These are phyloP conservation scores for Cherax destructor DNA, from an alignment of 1,140 invertebrate genomes.

Conservation along the genomic window DNA sequence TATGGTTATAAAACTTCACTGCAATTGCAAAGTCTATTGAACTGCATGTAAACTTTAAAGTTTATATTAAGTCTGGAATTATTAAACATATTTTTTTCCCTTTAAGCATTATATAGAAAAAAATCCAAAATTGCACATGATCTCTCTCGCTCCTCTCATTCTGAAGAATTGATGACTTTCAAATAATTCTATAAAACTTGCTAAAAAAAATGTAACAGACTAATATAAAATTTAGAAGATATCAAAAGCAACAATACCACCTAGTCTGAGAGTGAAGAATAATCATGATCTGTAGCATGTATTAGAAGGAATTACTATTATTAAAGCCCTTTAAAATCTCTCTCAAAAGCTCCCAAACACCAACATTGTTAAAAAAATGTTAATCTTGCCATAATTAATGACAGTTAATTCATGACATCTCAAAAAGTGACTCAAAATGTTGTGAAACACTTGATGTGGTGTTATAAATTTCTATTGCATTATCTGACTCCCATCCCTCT, in stretches of 20 bases:
- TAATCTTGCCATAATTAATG: neutral
- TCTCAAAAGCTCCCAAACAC: neutral
- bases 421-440: neutral
- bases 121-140: neutral
- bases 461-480: conserved; percentile 26
- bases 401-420: neutral
- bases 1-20: neutral
- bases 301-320: neutral
- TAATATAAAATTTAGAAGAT: neutral
- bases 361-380: neutral
- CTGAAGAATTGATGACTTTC: neutral
- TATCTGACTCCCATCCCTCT: conserved; percentile 45
- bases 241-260: neutral
- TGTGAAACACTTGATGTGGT: neutral
- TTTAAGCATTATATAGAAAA: neutral
- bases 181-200: neutral
- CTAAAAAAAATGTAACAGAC: neutral
- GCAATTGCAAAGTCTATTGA: neutral
- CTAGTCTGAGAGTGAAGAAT: conserved; percentile 6
- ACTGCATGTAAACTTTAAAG: neutral
- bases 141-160: neutral
- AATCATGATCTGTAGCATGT: neutral
- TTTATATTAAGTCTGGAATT: neutral
- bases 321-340: neutral
- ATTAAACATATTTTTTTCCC: neutral